Evolutionary conservation across 2,888 invertebrate genomes (phyloP).

Genomic region (Ernsta delagoae): DNA sequence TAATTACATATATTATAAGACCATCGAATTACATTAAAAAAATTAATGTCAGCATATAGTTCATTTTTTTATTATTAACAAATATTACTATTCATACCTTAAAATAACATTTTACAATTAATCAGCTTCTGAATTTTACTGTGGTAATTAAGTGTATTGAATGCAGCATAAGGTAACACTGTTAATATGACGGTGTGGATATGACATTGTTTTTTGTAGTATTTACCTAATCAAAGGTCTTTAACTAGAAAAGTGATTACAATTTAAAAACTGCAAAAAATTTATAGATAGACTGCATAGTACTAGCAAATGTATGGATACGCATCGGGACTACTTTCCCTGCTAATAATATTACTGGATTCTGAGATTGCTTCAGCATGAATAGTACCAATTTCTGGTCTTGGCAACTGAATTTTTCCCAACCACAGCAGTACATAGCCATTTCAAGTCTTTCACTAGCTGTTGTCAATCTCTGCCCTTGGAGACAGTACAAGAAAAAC

Average conservation of each 20-base stretch:
- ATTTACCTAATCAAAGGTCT: not conserved
- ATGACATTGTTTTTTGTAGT: too few species aligned
- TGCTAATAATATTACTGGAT: slow-evolving; percentile 51
- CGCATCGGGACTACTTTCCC: slow-evolving; percentile 52
- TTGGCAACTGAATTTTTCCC: slow-evolving; percentile 51
- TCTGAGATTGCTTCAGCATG: slow-evolving; percentile 54
- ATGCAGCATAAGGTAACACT: too few species aligned
- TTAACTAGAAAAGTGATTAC: not conserved
- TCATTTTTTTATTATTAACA: too few species aligned
- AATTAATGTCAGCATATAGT: not conserved
- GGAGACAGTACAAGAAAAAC: slow-evolving; percentile 55
- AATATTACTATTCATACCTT: too few species aligned
- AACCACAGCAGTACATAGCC: slow-evolving; percentile 54
- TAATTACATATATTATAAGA: slow-evolving; percentile 26
- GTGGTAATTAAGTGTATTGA: too few species aligned
- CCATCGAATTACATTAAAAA: not conserved
- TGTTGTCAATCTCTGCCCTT: slow-evolving; percentile 54
- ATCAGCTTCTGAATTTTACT: not conserved
- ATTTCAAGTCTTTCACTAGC: slow-evolving; percentile 54
- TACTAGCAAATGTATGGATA: slow-evolving; percentile 52
- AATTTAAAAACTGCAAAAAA: slow-evolving; percentile 53
- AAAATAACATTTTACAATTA: not conserved
- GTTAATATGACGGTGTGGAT: too few species aligned
- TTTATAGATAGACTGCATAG: slow-evolving; percentile 55
- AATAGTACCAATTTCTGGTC: slow-evolving; percentile 49